Evolutionary conservation across 2,113 vertebrate genomes (phyloP).

Genomic region (Myotis brandtii): DNA sequence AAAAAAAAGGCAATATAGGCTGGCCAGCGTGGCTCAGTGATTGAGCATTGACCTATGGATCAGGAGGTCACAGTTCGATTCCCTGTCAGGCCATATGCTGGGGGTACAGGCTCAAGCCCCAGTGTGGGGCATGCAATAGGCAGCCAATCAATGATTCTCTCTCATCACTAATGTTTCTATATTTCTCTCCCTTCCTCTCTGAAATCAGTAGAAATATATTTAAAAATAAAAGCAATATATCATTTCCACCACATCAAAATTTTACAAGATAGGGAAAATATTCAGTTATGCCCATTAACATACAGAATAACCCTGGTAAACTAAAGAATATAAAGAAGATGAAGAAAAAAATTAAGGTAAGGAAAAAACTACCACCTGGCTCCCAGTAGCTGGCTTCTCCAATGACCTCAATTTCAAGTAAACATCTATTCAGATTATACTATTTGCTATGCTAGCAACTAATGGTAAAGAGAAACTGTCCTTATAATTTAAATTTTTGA

Average conservation of each 20-base stretch:
- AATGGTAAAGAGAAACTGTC: neutral
- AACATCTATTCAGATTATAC: constrained; percentile 29
- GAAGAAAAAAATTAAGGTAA: neutral
- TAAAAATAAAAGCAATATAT: neutral
- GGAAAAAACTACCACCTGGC: neutral
- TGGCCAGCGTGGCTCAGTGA: too few relatives aligned
- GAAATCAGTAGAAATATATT: too few relatives aligned
- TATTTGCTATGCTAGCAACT: neutral
- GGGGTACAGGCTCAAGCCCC: too few relatives aligned
- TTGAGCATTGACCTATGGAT: too few relatives aligned
- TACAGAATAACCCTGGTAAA: neutral
- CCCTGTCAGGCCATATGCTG: too few relatives aligned
- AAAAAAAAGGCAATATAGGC: too few relatives aligned
- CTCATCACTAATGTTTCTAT: too few relatives aligned
- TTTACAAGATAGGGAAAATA: neutral
- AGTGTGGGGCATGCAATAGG: too few relatives aligned
- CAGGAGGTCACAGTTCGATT: too few relatives aligned
- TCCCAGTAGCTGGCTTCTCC: neutral
- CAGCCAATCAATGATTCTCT: too few relatives aligned
- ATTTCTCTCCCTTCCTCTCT: too few relatives aligned
- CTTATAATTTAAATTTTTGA: constrained; percentile 39
- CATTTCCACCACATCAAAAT: constrained; percentile 12
- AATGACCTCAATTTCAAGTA: neutral
- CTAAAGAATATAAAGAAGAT: neutral
- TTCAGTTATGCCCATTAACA: neutral